These are phyloP conservation scores for Neuroterus valhalla DNA, from an alignment of 1,140 invertebrate genomes.

Conservation along the genomic window DNA sequence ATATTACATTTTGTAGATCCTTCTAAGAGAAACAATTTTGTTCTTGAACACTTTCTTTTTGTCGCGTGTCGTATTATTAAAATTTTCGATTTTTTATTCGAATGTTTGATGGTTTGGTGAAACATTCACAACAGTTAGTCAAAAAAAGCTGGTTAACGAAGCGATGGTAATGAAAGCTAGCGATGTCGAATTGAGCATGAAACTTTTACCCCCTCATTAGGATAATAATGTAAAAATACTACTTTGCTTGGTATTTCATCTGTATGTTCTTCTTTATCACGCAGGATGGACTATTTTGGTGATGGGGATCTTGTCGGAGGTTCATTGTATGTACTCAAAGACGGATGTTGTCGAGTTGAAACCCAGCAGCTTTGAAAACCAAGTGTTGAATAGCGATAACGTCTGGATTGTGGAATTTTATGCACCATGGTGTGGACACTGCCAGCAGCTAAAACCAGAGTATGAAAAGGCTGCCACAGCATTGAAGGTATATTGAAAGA, in stretches of 20 bases:
- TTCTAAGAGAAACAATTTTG: too few relatives aligned
- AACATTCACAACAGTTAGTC: too few relatives aligned
- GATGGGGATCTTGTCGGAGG: slow-evolving; percentile 59
- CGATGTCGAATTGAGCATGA: background rate
- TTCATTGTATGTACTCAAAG: slow-evolving; percentile 84
- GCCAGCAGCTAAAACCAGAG: slow-evolving; percentile 88
- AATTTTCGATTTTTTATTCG: too few relatives aligned
- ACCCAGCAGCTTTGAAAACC: slow-evolving; percentile 91
- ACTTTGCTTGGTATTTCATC: slow-evolving; percentile 38
- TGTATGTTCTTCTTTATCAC: slow-evolving; percentile 46
- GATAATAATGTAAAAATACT: slow-evolving; percentile 1
- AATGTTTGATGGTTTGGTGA: too few relatives aligned
- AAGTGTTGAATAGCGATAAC: slow-evolving; percentile 89
- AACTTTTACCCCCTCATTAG: background rate
- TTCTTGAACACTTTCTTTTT: too few relatives aligned
- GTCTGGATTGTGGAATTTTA: slow-evolving; percentile 97
- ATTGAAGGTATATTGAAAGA: slow-evolving; percentile 80
- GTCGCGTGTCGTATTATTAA: too few relatives aligned
- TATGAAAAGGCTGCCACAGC: slow-evolving; percentile 92
- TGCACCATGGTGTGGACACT: slow-evolving; percentile 95
- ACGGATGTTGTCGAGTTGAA: slow-evolving; percentile 94
- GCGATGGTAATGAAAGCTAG: too few relatives aligned
- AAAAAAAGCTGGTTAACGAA: too few relatives aligned
- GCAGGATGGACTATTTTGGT: slow-evolving; percentile 51
- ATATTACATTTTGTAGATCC: too few relatives aligned